A percentile compares a stretch with the other conserved stretches of the same genome.
Conservation (phyloP, 2,113 vertebrate species). For the Scomber colias region DNA sequence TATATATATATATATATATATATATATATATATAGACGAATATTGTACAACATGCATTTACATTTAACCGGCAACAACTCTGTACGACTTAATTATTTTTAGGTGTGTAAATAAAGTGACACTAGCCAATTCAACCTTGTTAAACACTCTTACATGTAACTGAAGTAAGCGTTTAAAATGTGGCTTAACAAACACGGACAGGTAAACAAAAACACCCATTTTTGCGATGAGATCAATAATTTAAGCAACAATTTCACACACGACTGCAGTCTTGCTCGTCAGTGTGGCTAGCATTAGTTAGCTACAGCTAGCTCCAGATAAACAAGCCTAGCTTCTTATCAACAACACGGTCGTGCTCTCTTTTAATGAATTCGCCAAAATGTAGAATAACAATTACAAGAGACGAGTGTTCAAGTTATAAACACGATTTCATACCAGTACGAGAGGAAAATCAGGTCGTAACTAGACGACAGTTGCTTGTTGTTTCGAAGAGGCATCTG, state of each 20-base stretch:
- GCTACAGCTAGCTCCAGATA: conserved; percentile 42
- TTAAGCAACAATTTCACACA: not conserved
- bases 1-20: too few species aligned
- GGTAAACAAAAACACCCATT: not conserved
- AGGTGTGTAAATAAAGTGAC: not conserved
- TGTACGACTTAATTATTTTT: not conserved
- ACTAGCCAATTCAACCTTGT: not conserved
- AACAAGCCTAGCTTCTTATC: not conserved
- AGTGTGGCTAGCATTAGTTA: conserved; percentile 26
- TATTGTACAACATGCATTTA: not conserved
- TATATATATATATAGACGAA: too few species aligned
- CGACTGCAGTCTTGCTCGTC: not conserved
- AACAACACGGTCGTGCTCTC: fast-evolving
- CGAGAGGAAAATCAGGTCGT: conserved; percentile 35
- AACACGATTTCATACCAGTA: conserved; percentile 60
- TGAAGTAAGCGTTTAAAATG: not conserved
- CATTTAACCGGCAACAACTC: not conserved
- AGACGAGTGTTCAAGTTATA: not conserved
- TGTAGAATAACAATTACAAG: not conserved
- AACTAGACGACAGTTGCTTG: conserved; percentile 22
- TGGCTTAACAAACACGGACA: not conserved
- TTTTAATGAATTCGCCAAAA: fast-evolving
- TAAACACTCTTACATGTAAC: too few species aligned
- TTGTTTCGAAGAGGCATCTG: conserved; percentile 65
- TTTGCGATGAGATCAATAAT: not conserved